Evolutionary conservation across 2,113 vertebrate species (phyloP).

Genomic region (Clinocottus analis): DNA sequence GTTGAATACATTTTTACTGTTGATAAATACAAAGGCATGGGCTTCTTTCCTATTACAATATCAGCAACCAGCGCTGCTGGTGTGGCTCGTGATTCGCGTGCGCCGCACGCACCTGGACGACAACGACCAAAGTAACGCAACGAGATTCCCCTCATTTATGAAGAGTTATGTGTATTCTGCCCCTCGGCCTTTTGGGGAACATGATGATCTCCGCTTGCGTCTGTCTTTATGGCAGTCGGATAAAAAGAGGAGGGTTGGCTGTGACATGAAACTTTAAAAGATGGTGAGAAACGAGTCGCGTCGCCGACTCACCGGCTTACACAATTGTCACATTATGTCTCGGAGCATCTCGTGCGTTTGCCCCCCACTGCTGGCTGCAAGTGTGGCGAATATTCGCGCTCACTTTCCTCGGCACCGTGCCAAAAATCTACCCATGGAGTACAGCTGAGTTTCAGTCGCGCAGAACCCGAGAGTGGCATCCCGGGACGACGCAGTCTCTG

Average conservation of each 20-base stretch:
- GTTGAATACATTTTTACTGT: constrained; percentile 11
- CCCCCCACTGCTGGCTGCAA: not conserved
- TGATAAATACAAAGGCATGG: constrained; percentile 22
- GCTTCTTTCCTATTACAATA: not conserved
- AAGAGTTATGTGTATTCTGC: not conserved
- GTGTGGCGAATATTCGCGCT: not conserved
- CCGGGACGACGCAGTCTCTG: constrained; percentile 43
- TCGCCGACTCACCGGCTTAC: not conserved
- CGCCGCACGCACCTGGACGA: no score
- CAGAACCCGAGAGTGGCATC: constrained; percentile 50
- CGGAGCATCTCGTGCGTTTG: not conserved
- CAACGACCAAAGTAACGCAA: no score
- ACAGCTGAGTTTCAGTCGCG: constrained; percentile 8
- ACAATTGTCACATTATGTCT: not conserved
- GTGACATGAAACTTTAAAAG: constrained; percentile 19
- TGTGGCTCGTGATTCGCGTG: not conserved
- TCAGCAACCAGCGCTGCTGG: not conserved
- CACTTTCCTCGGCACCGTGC: not conserved
- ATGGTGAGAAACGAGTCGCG: not conserved
- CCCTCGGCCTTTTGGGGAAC: constrained; percentile 40
- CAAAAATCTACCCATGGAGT: not conserved
- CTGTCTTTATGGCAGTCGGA: constrained; percentile 20
- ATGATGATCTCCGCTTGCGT: constrained; percentile 7
- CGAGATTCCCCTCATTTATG: not conserved
- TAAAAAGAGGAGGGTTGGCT: constrained; percentile 1